Conservation (phyloP, 2,797 vertebrate species). For the Phalloptychus januarius region DNA sequence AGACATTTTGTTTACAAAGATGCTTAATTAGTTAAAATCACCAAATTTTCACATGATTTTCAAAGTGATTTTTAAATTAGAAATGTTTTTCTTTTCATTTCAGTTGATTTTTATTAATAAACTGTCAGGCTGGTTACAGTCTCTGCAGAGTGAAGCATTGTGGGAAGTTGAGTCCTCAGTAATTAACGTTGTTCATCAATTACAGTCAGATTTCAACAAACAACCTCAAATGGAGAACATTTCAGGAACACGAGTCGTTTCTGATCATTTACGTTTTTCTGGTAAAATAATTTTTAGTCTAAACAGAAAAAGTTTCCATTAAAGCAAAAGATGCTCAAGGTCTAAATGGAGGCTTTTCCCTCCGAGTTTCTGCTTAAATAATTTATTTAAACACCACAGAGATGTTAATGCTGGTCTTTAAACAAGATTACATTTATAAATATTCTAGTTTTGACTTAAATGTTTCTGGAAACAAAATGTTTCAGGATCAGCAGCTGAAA, state of each 20-base stretch:
- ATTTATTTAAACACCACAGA: not conserved
- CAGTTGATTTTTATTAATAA: not conserved
- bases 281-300: not conserved
- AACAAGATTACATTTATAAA: not conserved
- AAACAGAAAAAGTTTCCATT: not conserved
- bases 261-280: not conserved
- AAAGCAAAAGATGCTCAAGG: not conserved
- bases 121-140: conserved; percentile 14
- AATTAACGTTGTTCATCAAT: not conserved
- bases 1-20: not conserved
- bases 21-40: not conserved
- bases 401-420: not conserved
- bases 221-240: not conserved
- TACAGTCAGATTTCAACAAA: not conserved
- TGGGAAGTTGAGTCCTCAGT: conserved; percentile 42
- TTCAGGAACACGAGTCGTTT: not conserved
- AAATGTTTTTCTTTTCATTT: not conserved
- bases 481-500: not conserved
- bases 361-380: not conserved
- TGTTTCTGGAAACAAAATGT: not conserved
- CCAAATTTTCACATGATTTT: not conserved
- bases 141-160: conserved; percentile 69
- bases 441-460: not conserved
- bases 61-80: not conserved
- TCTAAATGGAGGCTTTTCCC: not conserved